Evolutionary conservation across 2,797 vertebrate genomes (phyloP).

Genomic region (Dendrocincla tyrannina): DNA sequence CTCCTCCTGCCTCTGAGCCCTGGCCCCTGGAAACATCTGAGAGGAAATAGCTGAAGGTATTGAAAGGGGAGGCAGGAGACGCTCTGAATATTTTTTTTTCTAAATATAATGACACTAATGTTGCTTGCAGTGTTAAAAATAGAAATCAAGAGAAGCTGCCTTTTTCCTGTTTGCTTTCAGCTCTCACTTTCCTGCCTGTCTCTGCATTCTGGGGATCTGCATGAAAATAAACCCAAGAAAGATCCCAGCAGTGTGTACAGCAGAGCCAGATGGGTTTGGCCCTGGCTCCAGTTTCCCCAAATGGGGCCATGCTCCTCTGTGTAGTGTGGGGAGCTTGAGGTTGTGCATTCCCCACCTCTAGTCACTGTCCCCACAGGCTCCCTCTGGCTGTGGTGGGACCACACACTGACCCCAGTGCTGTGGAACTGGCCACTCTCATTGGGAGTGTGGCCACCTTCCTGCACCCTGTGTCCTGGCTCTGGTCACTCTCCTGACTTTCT

Average conservation of each 20-base stretch:
- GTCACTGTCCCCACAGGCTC: not conserved
- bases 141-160: conserved; percentile 26
- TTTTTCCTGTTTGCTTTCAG: conserved; percentile 58
- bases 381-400: fast-evolving
- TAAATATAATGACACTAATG: conserved; percentile 52
- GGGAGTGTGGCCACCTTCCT: not conserved
- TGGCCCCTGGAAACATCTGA: conserved; percentile 29
- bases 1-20: not conserved
- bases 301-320: fast-evolving
- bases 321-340: fast-evolving
- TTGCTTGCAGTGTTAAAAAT: conserved; percentile 18
- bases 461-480: not conserved
- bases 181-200: conserved; percentile 13
- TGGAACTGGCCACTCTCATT: not conserved
- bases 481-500: not conserved
- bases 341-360: not conserved
- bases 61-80: conserved; percentile 43
- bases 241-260: not conserved
- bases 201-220: not conserved
- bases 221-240: conserved; percentile 23
- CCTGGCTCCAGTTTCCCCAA: not conserved
- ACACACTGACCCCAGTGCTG: fast-evolving
- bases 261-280: not conserved
- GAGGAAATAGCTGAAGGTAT: conserved; percentile 65
- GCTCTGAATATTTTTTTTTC: not conserved